Evolutionary conservation across 2,888 invertebrate genomes (phyloP).

Genomic region (Cosmia pyralina): DNA sequence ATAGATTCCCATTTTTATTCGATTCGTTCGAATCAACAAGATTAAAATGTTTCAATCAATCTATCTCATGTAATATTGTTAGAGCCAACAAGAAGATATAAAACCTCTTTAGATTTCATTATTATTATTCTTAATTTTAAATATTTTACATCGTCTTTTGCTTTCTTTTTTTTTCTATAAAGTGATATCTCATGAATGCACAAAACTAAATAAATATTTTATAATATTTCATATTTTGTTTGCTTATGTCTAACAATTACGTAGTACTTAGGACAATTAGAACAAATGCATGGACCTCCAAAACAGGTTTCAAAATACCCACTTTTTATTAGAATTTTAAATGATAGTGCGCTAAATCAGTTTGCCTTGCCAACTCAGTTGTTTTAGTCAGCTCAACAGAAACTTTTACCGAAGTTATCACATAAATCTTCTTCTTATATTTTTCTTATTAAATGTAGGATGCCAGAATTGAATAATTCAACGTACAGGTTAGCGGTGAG

Average conservation of each 20-base stretch:
- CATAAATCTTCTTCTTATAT: constrained; percentile 37
- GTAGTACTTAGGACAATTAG: background rate
- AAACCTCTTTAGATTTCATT: too few species aligned
- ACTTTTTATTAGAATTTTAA: constrained; percentile 23
- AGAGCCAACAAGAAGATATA: too few species aligned
- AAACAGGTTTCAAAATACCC: too few species aligned
- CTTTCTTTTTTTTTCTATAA: too few species aligned
- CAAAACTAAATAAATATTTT: too few species aligned
- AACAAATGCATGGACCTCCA: background rate
- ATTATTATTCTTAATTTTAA: too few species aligned
- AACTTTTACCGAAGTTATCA: constrained; percentile 39
- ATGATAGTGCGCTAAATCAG: constrained; percentile 9
- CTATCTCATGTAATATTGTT: background rate
- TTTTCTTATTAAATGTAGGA: constrained; percentile 26
- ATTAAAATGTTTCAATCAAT: constrained; percentile 7
- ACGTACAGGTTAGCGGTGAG: background rate
- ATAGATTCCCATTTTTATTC: background rate
- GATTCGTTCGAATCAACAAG: background rate
- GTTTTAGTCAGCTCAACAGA: constrained; percentile 36
- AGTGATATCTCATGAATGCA: too few species aligned
- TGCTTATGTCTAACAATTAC: too few species aligned
- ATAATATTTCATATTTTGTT: too few species aligned
- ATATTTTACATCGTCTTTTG: too few species aligned
- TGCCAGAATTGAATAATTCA: constrained; percentile 26
- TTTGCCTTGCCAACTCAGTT: constrained; percentile 31